A percentile compares a stretch with the other conserved stretches of the same genome.
These are phyloP conservation scores for Cosmopolites sordidus DNA, from an alignment of 2,888 invertebrate species.

Conservation along the genomic window DNA sequence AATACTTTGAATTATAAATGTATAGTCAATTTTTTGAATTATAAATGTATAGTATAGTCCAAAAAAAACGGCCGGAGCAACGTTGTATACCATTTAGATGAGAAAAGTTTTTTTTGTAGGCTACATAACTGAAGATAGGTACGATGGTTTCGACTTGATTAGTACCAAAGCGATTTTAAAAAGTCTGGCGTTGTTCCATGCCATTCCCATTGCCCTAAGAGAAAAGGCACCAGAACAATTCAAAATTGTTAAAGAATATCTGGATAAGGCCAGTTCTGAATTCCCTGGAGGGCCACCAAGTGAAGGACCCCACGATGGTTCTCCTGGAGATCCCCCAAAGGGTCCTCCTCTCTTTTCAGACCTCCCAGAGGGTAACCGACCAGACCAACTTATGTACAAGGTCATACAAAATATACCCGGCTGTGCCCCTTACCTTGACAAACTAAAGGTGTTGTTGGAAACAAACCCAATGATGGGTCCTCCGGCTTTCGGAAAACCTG, in stretches of 20 bases:
- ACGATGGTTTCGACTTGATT: constrained; percentile 10
- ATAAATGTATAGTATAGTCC: no score
- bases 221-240: constrained; percentile 10
- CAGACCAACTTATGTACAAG: constrained; percentile 1
- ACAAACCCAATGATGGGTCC: constrained; percentile 1
- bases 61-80: no score
- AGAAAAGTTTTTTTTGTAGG: no score
- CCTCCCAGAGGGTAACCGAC: constrained; percentile 4
- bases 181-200: constrained; percentile 12
- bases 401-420: constrained; percentile 6
- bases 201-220: constrained; percentile 10
- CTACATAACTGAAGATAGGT: constrained; percentile 13
- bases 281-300: background rate
- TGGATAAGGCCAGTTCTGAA: background rate
- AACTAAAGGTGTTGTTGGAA: background rate
- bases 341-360: no score
- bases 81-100: no score
- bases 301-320: background rate
- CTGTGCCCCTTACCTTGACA: constrained; percentile 4
- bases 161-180: constrained; percentile 14
- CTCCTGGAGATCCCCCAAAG: background rate
- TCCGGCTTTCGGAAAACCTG: background rate
- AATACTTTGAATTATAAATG: no score
- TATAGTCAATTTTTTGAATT: no score
- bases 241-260: constrained; percentile 7